These are phyloP conservation scores for Leucoma salicis DNA, from an alignment of 2,888 invertebrate genomes.

Conservation along the genomic window DNA sequence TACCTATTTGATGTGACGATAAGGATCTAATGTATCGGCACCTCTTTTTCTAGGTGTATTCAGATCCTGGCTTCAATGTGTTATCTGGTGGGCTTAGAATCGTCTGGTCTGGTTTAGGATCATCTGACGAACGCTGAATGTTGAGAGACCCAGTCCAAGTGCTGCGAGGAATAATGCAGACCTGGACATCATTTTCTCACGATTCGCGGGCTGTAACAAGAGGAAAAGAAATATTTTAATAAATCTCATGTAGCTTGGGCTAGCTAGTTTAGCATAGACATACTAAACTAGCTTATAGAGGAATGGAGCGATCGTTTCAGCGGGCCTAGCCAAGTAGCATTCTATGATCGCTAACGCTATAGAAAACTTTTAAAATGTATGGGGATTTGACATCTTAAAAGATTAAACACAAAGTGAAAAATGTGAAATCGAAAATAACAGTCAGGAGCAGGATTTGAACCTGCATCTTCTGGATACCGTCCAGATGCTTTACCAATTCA, in stretches of 20 bases:
- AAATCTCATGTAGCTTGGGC: not conserved
- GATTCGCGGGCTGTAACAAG: conserved; percentile 69
- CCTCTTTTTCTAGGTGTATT: not conserved
- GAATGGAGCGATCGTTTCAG: too few species aligned
- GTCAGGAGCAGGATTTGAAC: too few species aligned
- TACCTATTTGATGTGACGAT: not conserved
- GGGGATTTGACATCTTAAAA: too few species aligned
- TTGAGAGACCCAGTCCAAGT: conserved; percentile 82
- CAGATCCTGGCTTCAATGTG: not conserved
- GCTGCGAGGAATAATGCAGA: conserved; percentile 82
- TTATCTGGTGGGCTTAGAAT: conserved; percentile 37
- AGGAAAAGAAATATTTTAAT: conserved; percentile 1
- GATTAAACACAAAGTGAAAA: too few species aligned
- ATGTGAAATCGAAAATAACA: too few species aligned
- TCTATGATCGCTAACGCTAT: too few species aligned
- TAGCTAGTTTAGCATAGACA: too few species aligned
- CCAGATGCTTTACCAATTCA: too few species aligned
- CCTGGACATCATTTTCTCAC: conserved; percentile 81
- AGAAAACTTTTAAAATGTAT: too few species aligned
- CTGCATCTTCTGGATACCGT: too few species aligned
- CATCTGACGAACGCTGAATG: conserved; percentile 85
- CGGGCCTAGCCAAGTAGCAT: too few species aligned
- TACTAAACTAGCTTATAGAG: too few species aligned
- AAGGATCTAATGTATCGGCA: not conserved
- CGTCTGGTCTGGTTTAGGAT: conserved; percentile 71